Evolutionary conservation across 2,888 invertebrate genomes (phyloP).

Genomic region (Caenorhabditis sinica): DNA sequence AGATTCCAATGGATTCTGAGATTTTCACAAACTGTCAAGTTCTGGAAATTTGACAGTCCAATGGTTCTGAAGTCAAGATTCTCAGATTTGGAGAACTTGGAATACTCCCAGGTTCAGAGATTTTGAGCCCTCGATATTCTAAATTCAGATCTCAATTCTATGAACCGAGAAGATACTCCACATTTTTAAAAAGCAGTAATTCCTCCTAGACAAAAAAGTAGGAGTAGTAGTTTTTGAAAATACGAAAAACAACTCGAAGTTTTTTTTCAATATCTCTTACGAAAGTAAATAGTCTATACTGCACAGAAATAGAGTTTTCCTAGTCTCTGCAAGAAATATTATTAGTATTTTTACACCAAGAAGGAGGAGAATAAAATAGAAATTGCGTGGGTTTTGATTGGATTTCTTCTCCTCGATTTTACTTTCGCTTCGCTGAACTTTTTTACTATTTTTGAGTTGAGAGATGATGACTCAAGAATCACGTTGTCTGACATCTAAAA

Average conservation of each 20-base stretch:
- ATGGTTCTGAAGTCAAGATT: no score
- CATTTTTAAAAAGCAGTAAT: no score
- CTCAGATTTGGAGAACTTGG: no score
- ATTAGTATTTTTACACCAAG: background rate
- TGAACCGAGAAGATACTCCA: background rate
- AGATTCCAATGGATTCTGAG: no score
- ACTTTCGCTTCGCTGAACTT: background rate
- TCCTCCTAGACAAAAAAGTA: background rate
- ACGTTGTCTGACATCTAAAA: background rate
- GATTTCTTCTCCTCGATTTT: background rate
- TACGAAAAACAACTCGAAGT: constrained; percentile 18
- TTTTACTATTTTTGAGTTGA: background rate
- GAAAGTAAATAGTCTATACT: constrained; percentile 9
- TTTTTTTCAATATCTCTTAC: constrained; percentile 1
- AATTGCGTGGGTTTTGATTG: constrained; percentile 10
- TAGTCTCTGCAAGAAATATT: background rate
- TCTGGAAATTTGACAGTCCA: no score
- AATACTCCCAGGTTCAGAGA: no score
- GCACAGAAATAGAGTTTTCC: background rate
- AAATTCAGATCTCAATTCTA: background rate
- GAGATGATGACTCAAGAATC: background rate
- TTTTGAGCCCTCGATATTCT: background rate
- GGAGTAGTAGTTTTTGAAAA: background rate
- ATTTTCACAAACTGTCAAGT: no score
- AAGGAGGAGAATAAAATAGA: background rate